A percentile compares a stretch with the other conserved stretches of the same genome.
phyloP scores from a whole-genome alignment of 1,140 invertebrate genomes.

The Microvelia longipes region DNA sequence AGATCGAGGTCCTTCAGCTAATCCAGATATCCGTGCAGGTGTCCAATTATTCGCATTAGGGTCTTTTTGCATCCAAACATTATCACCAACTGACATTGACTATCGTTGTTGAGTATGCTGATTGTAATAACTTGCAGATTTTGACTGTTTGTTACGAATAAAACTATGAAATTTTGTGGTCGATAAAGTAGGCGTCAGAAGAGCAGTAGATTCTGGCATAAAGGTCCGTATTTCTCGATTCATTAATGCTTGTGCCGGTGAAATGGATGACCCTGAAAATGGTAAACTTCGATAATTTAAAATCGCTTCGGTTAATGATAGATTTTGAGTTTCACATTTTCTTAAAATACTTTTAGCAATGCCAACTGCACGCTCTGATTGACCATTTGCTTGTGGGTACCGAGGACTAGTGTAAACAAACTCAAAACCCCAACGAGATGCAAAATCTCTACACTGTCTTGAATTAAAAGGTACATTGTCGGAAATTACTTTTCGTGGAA shows the following conservation, averaged over 20 bases:
- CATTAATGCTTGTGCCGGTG: slow-evolving; percentile 9
- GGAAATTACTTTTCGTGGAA: slow-evolving; percentile 7
- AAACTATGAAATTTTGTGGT: not conserved
- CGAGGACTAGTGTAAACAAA: slow-evolving; percentile 12
- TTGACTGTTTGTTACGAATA: not conserved
- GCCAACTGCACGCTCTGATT: slow-evolving; percentile 9
- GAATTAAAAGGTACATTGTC: slow-evolving; percentile 14
- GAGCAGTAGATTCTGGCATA: not conserved
- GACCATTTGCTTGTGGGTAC: slow-evolving; percentile 12
- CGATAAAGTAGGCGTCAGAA: not conserved
- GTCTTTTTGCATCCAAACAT: not conserved
- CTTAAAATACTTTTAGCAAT: not conserved
- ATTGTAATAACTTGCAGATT: not conserved
- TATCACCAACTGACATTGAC: not conserved
- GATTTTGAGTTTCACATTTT: slow-evolving; percentile 6
- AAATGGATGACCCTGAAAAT: slow-evolving; percentile 5
- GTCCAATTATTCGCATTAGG: not conserved
- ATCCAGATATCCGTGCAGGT: not conserved
- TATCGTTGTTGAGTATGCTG: not conserved
- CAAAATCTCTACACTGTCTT: slow-evolving; percentile 8
- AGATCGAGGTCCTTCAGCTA: not conserved
- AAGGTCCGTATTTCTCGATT: not conserved
- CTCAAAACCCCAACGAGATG: slow-evolving; percentile 5
- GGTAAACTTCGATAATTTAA: slow-evolving; percentile 14
- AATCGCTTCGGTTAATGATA: slow-evolving; percentile 7